Evolutionary conservation across 2,888 invertebrate genomes (phyloP), one percentile per base, ranked within the genome.

Genomic region (Smittia sp.): DNA sequence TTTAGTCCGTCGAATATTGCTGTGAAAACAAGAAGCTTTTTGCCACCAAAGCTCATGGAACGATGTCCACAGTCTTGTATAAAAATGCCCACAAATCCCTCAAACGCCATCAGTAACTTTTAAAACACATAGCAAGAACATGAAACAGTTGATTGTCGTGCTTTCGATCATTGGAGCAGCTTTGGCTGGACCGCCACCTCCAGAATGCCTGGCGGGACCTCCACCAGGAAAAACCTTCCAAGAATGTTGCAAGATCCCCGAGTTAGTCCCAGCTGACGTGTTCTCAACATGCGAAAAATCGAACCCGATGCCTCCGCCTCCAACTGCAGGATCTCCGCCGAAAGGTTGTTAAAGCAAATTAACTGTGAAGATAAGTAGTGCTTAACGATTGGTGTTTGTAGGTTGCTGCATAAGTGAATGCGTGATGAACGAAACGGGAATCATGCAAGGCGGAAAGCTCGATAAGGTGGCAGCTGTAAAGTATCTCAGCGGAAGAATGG

Each of bases 381-480:
- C n/a, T n/a, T n/a, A n/a, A n/a, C n/a, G n/a, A 38, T 32, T 39
- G 39, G 41, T n/a, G 18, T 41, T 41, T 39, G 63, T 63, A 39
- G 73, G 73, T 6, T n/a, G 38, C 24, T 74, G 74, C 32, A n/a
- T 68, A 1, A 7, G 41, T 15, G 74, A 74, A 24, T 74, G 74
- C 24, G 38, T 67, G 7, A 27, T 52, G 27, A 74, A 74, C 52
- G 20, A 22, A 13, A 74, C 74, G 1, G 74, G 74, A 11, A 24
- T 68, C 13, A 25, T 74, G 13, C 67, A 68, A 25, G 4, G 20
- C n/a, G 69, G 69, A 24, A 69, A 69, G 15, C 2, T 69, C 13
- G 25, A 69, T 25, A 24, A 15, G 22, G 38, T 25, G n/a, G 69
- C 24, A 13, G 69, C 69, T 25, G 15, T 52, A 18, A 52, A 11